phyloP scores from a whole-genome alignment of 2,113 vertebrate species.

The Rissa tridactyla region DNA sequence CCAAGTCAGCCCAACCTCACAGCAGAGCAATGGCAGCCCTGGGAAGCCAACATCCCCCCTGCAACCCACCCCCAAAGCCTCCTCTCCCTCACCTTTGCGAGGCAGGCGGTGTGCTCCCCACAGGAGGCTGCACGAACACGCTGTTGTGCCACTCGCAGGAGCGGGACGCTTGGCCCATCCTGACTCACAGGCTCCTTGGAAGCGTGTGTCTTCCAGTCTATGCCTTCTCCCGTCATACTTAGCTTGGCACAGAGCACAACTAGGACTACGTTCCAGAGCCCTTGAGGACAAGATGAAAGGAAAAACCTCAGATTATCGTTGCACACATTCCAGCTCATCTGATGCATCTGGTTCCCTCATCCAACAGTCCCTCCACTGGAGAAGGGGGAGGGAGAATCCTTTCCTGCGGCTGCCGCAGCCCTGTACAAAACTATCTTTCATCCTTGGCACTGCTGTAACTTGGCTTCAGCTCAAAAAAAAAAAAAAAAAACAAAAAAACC shows the following conservation, averaged over 20 bases:
- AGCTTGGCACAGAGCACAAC: not conserved
- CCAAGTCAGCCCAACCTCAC: not conserved
- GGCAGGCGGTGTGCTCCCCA: fast-evolving
- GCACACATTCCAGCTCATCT: not conserved
- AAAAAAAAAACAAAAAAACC: not conserved
- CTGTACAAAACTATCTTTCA: not conserved
- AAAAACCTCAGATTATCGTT: not conserved
- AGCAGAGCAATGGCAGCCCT: not conserved
- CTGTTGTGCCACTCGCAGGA: not conserved
- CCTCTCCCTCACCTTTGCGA: too few species aligned
- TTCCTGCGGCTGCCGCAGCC: not conserved
- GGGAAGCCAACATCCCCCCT: not conserved
- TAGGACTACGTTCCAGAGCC: not conserved
- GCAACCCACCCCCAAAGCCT: not conserved
- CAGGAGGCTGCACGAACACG: fast-evolving
- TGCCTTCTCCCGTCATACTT: not conserved
- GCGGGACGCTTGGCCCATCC: not conserved
- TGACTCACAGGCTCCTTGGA: not conserved
- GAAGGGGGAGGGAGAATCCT: not conserved
- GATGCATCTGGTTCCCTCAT: not conserved
- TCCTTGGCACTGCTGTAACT: not conserved
- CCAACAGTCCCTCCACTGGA: not conserved
- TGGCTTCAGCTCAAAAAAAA: not conserved
- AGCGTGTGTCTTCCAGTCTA: not conserved
- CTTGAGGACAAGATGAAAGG: not conserved